Evolutionary conservation across 2,797 vertebrate genomes (phyloP).

Genomic region (Danio aesculapii): DNA sequence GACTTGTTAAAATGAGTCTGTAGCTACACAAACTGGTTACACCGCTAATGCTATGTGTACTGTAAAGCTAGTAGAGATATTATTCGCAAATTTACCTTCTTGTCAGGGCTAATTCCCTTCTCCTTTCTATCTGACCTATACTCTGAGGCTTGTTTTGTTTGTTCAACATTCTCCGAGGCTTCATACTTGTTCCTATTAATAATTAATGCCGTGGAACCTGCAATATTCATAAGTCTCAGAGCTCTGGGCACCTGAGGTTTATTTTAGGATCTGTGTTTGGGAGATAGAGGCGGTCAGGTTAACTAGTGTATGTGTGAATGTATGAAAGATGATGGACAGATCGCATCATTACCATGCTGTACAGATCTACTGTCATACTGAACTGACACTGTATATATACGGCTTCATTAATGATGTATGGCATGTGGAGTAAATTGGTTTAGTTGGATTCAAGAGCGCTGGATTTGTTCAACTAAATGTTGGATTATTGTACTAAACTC

Average conservation of each 20-base stretch:
- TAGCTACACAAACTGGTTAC: too few relatives aligned
- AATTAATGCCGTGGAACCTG: conserved; percentile 76
- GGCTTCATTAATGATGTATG: conserved; percentile 28
- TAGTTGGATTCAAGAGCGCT: background rate
- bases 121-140: conserved; percentile 23
- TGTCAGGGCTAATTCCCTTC: conserved; percentile 36
- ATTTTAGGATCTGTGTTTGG: conserved; percentile 76
- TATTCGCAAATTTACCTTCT: background rate
- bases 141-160: conserved; percentile 69
- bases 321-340: conserved; percentile 43
- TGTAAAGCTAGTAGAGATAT: background rate
- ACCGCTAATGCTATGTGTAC: background rate
- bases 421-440: conserved; percentile 17
- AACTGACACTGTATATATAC: background rate
- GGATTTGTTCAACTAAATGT: background rate
- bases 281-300: conserved; percentile 51
- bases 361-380: conserved; percentile 27
- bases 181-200: conserved; percentile 84
- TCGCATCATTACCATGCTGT: conserved; percentile 36
- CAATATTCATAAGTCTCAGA: conserved; percentile 79
- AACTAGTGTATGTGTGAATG: conserved; percentile 25
- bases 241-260: conserved; percentile 70
- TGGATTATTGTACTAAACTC: background rate
- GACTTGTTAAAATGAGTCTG: background rate
- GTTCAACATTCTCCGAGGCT: conserved; percentile 69